A percentile compares a stretch with the other conserved stretches of the same genome.
These are phyloP conservation scores for Oncorhynchus clarkii DNA, from an alignment of 2,113 vertebrate genomes.

Conservation along the genomic window DNA sequence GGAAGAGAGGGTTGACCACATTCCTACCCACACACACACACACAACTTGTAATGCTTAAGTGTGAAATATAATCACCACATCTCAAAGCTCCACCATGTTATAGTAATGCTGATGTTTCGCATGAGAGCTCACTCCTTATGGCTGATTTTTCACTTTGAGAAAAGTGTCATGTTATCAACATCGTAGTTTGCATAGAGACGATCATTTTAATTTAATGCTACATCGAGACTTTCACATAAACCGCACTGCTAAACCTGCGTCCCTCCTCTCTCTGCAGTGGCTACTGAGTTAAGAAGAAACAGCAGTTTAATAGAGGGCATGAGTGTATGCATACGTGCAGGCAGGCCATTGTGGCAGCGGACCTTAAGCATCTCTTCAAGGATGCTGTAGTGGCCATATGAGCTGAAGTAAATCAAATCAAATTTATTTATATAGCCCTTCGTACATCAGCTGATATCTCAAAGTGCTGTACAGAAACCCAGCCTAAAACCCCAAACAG, in stretches of 20 bases:
- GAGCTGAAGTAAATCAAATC: constrained; percentile 99
- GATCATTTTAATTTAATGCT: constrained; percentile 43
- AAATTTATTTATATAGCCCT: too few species aligned
- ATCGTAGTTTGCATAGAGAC: constrained; percentile 5
- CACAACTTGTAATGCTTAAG: constrained; percentile 9
- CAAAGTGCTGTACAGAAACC: too few species aligned
- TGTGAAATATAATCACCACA: constrained; percentile 32
- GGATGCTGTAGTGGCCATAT: constrained; percentile 93
- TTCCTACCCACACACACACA: constrained; percentile 17
- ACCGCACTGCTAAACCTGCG: constrained; percentile 26
- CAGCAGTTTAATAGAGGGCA: not conserved
- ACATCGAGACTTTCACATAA: constrained; percentile 43
- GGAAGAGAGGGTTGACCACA: not conserved
- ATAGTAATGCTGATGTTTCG: constrained; percentile 19
- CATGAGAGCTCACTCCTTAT: constrained; percentile 41
- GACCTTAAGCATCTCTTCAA: constrained; percentile 98
- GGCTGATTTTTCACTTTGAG: constrained; percentile 55
- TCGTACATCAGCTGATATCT: too few species aligned
- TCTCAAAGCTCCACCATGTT: constrained; percentile 7
- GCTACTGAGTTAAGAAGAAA: not conserved
- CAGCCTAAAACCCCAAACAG: too few species aligned
- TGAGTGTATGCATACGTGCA: not conserved
- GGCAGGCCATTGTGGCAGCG: constrained; percentile 37
- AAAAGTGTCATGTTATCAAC: not conserved
- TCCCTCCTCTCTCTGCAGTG: constrained; percentile 5